Evolutionary conservation across 64 coral and sea anemone species (phyloP), one percentile per base, ranked within the genome.

Genomic region (Acropora yongei): DNA sequence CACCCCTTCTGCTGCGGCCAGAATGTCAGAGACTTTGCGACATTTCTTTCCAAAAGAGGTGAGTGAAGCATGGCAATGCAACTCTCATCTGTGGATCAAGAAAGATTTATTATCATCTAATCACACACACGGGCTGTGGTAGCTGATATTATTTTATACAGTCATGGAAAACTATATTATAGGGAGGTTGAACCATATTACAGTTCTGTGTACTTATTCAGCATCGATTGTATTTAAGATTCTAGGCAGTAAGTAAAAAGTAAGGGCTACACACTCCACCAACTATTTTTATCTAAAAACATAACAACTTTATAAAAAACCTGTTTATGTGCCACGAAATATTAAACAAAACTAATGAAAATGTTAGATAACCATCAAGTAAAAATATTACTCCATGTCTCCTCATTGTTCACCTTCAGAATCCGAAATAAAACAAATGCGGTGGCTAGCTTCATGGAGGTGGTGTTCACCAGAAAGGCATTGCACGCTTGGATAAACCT

Each of bases 21-120:
- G 41, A 10, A 86, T 43, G 20, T 92, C 0, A 86, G 18, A 0
- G 90, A 85, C 20, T 92, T 92, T 11, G 74, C 82, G 1, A 92
- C 90, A 55, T 92, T 92, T 78, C 75, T 48, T 1, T 78, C 82
- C 12, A 47, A 12, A 3, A 89, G 44, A 42, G 39, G 16, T 46
- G 90, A 92, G 67, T 74, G 65, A 5, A 92, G 57, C 41, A 92
- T 47, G 5, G 72, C 90, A 86, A 86, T 85, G 12, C 71, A 86
- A 84, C 80, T 92, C 53, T 92, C 82, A 78, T 86, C 90, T 92
- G 51, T 55, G 51, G 51, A 55, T 7, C 51, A 13, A 13, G 8
- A 13, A 12, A 13, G 8, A 63, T 8, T 13, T 63, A 13, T 13
- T 63, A 12, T 8, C 9, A 3, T 3, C 0, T 2, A 63, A 63